A percentile compares a stretch with the other conserved stretches of the same genome.
Evolutionary conservation across 37 sponge, comb jelly and placozoan genomes (phyloP).

Genomic region (Crambe crambe): DNA sequence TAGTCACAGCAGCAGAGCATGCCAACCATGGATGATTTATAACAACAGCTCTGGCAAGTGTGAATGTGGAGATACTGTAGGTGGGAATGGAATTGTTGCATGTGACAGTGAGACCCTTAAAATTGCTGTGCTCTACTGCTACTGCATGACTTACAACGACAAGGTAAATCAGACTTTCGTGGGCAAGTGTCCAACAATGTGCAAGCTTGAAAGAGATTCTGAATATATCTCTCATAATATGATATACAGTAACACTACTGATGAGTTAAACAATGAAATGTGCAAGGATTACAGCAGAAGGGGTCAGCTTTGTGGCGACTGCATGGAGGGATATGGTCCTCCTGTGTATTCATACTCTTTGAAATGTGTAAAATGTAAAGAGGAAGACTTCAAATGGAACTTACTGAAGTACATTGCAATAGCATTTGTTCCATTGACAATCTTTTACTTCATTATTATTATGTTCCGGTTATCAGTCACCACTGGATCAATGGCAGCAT

Average conservation of each 20-base stretch:
- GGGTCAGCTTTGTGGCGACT: conserved; percentile 34
- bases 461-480: conserved; percentile 5
- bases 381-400: background rate
- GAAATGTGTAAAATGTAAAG: conserved; percentile 25
- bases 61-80: conserved; percentile 1
- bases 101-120: background rate
- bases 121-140: background rate
- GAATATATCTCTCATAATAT: background rate
- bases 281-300: conserved; percentile 21
- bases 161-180: background rate
- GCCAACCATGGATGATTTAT: conserved; percentile 1
- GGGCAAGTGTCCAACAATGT: background rate
- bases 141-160: conserved; percentile 11
- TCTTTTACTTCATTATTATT: conserved; percentile 17
- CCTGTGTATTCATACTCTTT: conserved; percentile 27
- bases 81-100: background rate
- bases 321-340: background rate
- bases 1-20: background rate
- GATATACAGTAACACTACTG: background rate
- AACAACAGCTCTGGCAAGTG: background rate
- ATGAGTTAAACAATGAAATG: background rate
- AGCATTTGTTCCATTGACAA: conserved; percentile 17
- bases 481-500: background rate
- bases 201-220: background rate
- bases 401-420: background rate